Evolutionary conservation across 2,113 vertebrate species (phyloP).

Genomic region (Scolopax mira): DNA sequence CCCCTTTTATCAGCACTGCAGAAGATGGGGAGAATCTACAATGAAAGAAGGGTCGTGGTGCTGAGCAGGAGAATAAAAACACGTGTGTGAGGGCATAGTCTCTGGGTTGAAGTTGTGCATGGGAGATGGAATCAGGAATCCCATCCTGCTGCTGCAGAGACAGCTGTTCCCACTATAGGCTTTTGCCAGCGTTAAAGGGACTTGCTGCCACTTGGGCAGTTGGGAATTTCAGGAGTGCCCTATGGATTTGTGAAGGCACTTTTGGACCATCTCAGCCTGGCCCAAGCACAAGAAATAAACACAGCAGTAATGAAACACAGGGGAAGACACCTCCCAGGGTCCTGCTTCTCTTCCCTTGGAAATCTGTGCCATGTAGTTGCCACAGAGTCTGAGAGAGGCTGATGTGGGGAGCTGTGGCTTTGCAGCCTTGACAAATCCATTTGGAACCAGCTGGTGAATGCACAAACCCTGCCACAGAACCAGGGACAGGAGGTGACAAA

Average conservation of each 20-base stretch:
- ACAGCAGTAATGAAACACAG: accelerated
- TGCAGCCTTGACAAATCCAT: too few relatives aligned
- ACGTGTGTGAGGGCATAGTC: accelerated
- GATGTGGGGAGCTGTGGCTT: background rate
- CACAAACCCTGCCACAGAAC: too few relatives aligned
- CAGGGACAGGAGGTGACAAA: background rate
- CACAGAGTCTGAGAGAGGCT: background rate
- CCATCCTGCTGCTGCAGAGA: background rate
- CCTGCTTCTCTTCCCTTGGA: background rate
- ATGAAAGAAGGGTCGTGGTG: too few relatives aligned
- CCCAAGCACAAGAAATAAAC: background rate
- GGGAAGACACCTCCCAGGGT: background rate
- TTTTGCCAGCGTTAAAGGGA: background rate
- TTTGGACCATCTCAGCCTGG: background rate
- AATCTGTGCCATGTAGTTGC: background rate
- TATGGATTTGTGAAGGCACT: background rate
- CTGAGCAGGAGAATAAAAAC: background rate
- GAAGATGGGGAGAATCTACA: too few relatives aligned
- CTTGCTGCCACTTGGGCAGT: background rate
- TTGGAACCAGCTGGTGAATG: accelerated
- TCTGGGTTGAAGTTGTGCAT: accelerated
- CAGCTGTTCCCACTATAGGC: background rate
- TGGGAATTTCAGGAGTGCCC: background rate
- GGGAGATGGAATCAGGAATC: background rate
- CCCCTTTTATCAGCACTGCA: background rate